phyloP scores from a whole-genome alignment of 2,888 invertebrate genomes.

The Conomelus anceps region DNA sequence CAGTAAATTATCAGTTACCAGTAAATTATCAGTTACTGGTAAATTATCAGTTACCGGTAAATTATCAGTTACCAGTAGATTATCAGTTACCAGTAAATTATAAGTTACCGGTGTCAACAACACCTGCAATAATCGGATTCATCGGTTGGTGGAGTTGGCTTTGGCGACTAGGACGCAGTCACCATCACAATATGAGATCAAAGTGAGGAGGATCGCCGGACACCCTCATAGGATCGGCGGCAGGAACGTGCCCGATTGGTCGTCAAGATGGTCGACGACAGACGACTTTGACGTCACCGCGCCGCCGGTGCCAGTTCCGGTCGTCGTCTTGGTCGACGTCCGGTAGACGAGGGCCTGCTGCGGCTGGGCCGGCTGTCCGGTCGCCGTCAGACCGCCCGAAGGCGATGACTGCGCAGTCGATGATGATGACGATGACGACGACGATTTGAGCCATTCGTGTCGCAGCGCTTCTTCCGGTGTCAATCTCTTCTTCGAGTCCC shows the following conservation, averaged over 20 bases:
- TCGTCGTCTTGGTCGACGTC: background rate
- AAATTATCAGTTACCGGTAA: too few species aligned
- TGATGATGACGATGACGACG: conserved; percentile 43
- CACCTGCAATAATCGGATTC: too few species aligned
- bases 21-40: too few species aligned
- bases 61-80: too few species aligned
- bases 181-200: conserved; percentile 24
- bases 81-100: too few species aligned
- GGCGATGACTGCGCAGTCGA: conserved; percentile 38
- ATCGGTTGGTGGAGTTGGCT: background rate
- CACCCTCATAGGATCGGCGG: conserved; percentile 53
- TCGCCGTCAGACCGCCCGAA: conserved; percentile 46
- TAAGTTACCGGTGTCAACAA: too few species aligned
- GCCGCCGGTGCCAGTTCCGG: too few species aligned
- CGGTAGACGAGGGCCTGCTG: conserved; percentile 41
- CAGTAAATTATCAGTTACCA: too few species aligned
- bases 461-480: conserved; percentile 84
- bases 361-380: conserved; percentile 36
- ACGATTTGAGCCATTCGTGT: conserved; percentile 75
- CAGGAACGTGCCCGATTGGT: conserved; percentile 57
- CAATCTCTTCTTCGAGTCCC: conserved; percentile 88
- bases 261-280: conserved; percentile 43
- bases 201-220: background rate
- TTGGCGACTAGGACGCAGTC: background rate
- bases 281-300: conserved; percentile 35